Evolutionary conservation across 2,797 vertebrate genomes (phyloP).

Genomic region (Perdix hodgsoniae): DNA sequence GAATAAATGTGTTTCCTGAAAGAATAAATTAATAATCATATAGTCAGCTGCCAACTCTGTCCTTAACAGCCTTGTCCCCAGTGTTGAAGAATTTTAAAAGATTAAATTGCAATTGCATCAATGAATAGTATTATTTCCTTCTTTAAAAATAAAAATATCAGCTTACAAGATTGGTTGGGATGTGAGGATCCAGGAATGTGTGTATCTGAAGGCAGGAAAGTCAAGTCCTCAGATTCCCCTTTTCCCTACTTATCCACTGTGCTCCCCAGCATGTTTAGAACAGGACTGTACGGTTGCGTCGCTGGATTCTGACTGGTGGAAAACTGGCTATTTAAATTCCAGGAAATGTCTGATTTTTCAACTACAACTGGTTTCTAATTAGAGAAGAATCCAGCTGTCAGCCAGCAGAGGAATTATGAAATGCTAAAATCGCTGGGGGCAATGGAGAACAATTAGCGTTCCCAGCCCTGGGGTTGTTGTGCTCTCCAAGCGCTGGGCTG

Average conservation of each 20-base stretch:
- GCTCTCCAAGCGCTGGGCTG: not conserved
- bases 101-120: not conserved
- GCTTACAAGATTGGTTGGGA: not conserved
- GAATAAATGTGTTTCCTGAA: not conserved
- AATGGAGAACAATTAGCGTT: slow-evolving; percentile 46
- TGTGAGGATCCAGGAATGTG: not conserved
- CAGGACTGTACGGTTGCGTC: not conserved
- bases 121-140: not conserved
- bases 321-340: slow-evolving; percentile 65
- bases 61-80: not conserved
- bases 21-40: not conserved
- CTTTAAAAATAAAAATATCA: not conserved
- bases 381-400: slow-evolving; percentile 71
- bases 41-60: not conserved
- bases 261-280: not conserved
- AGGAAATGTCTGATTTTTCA: slow-evolving; percentile 75
- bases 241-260: not conserved
- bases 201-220: not conserved
- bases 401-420: slow-evolving; percentile 60
- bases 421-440: slow-evolving; percentile 51
- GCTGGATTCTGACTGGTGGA: slow-evolving; percentile 52
- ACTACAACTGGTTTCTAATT: slow-evolving; percentile 66
- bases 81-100: not conserved
- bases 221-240: slow-evolving; percentile 15
- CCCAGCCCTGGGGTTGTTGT: not conserved